These are phyloP conservation scores for Drosophila kuntzei DNA, from an alignment of 2,888 invertebrate species.

Conservation along the genomic window DNA sequence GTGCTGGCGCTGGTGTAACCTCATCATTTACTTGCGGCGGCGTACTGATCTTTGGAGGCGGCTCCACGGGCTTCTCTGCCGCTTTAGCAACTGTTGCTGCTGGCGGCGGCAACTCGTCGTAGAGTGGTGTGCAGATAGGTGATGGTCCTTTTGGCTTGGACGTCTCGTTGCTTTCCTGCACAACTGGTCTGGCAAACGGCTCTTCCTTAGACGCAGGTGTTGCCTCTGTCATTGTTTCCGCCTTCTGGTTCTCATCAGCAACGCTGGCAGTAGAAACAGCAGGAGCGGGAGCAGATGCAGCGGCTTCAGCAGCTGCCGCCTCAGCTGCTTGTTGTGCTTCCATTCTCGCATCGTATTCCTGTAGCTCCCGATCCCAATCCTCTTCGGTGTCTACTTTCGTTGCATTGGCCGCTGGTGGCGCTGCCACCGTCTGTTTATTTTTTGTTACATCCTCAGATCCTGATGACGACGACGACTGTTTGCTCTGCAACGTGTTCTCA, in stretches of 20 bases:
- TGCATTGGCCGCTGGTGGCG: conserved; percentile 18
- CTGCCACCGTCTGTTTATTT: conserved; percentile 28
- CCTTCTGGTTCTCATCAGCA: neutral
- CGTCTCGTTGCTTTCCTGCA: conserved; percentile 30
- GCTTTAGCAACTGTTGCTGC: conserved; percentile 17
- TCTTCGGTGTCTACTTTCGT: conserved; percentile 81
- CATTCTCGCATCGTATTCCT: conserved; percentile 81
- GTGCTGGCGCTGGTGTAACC: conserved; percentile 17
- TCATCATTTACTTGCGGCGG: conserved; percentile 24
- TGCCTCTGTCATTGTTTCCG: conserved; percentile 1
- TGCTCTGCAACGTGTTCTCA: conserved; percentile 46
- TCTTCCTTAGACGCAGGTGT: conserved; percentile 11
- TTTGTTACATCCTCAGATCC: conserved; percentile 38
- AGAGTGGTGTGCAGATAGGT: conserved; percentile 78
- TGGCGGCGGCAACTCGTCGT: conserved; percentile 80
- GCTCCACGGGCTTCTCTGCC: conserved; percentile 10
- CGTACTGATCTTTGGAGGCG: conserved; percentile 30
- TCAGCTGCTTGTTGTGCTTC: conserved; percentile 57
- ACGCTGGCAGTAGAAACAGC: neutral
- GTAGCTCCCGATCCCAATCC: conserved; percentile 84
- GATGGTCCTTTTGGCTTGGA: conserved; percentile 54
- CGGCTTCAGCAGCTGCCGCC: conserved; percentile 27
- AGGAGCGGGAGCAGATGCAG: conserved; percentile 15
- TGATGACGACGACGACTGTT: conserved; percentile 19
- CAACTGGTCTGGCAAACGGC: conserved; percentile 49